Percentiles rank a stretch among this genome's conserved stretches.
phyloP scores from a whole-genome alignment of 1,140 invertebrate genomes.

The Drosophila albomicans region DNA sequence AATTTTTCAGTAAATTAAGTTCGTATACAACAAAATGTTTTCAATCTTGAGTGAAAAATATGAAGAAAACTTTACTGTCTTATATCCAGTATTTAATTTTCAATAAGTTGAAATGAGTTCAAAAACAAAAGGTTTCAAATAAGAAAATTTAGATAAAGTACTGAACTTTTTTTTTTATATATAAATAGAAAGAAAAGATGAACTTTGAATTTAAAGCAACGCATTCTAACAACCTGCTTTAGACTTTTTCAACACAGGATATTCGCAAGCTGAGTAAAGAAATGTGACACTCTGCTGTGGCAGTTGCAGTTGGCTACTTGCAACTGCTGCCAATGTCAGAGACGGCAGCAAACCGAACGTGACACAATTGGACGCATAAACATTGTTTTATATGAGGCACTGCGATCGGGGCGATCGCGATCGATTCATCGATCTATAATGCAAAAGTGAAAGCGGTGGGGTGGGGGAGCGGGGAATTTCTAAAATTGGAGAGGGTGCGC shows the following conservation, averaged over 20 bases:
- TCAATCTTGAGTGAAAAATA: too few species aligned
- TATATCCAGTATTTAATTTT: too few species aligned
- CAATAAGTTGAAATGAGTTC: too few species aligned
- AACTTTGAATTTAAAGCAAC: too few species aligned
- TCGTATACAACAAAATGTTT: too few species aligned
- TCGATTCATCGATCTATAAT: conserved; percentile 11
- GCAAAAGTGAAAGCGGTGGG: conserved; percentile 2
- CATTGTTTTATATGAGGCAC: conserved; percentile 34
- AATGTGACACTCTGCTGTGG: background rate
- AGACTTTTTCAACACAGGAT: background rate
- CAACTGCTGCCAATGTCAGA: conserved; percentile 39
- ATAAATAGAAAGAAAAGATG: too few species aligned
- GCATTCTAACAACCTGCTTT: too few species aligned
- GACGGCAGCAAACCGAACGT: conserved; percentile 49
- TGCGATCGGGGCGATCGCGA: conserved; percentile 4
- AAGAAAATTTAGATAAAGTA: too few species aligned
- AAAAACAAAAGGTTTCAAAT: too few species aligned
- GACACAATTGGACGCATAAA: conserved; percentile 63
- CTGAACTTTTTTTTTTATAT: too few species aligned
- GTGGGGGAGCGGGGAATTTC: background rate
- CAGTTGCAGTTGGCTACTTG: background rate
- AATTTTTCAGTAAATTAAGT: too few species aligned
- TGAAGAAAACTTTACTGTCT: too few species aligned
- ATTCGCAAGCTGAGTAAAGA: background rate
- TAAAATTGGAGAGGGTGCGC: conserved; percentile 38